Conservation (phyloP, 2,113 vertebrate genomes). For the Bubalus kerabau region DNA sequence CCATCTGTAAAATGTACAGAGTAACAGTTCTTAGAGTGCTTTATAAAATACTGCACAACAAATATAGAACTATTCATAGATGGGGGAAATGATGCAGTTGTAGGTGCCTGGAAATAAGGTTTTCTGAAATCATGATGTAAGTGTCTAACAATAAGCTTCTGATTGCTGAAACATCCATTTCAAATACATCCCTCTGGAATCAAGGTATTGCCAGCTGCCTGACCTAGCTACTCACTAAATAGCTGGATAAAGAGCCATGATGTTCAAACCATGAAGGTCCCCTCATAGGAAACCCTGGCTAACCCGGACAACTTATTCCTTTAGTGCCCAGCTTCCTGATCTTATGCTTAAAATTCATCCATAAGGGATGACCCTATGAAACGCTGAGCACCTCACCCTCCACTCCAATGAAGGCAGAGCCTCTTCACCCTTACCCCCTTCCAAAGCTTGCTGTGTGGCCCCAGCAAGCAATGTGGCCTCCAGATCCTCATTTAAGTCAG, state of each 20-base stretch:
- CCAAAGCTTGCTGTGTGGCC: neutral
- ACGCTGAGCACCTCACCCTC: neutral
- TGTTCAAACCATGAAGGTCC: neutral
- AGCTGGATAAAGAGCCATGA: neutral
- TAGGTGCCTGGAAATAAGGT: neutral
- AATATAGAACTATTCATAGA: neutral
- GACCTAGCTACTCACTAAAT: neutral
- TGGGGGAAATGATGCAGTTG: neutral
- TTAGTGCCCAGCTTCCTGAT: neutral
- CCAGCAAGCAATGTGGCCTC: neutral
- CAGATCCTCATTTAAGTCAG: neutral
- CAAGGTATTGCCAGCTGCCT: neutral
- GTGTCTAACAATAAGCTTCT: neutral
- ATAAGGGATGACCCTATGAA: neutral
- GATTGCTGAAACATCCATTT: neutral
- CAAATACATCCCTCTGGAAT: neutral
- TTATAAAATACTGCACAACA: neutral
- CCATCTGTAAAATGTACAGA: neutral
- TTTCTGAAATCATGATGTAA: neutral
- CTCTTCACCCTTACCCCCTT: neutral
- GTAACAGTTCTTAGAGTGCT: neutral
- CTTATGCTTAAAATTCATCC: neutral
- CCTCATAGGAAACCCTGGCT: neutral
- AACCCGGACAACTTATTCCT: accelerated
- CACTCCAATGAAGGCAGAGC: neutral